Evolutionary conservation across 1,140 invertebrate species (phyloP).

Genomic region (Cotesia vestalis): DNA sequence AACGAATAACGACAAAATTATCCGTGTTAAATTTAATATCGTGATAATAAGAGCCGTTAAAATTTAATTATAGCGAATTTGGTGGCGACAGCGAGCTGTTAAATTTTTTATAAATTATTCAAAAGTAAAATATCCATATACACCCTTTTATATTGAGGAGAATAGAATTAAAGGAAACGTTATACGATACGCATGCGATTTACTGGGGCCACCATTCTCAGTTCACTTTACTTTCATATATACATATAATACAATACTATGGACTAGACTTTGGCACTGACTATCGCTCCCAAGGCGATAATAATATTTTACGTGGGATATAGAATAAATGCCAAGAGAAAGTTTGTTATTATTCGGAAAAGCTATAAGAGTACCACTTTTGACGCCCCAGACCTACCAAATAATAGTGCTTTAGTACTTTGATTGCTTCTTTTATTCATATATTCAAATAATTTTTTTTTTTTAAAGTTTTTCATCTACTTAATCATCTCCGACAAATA

Average conservation of each 20-base stretch:
- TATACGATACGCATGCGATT: not conserved
- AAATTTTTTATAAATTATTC: slow-evolving; percentile 44
- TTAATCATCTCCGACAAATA: no score
- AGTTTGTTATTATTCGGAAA: not conserved
- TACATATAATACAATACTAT: not conserved
- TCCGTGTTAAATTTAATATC: no score
- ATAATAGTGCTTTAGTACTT: no score
- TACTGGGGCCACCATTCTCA: not conserved
- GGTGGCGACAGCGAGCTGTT: slow-evolving; percentile 20
- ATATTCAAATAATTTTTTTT: not conserved
- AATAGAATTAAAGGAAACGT: no score
- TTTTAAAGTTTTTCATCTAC: no score
- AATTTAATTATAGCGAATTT: slow-evolving; percentile 40
- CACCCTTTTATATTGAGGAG: slow-evolving; percentile 10
- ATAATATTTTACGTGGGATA: slow-evolving; percentile 24
- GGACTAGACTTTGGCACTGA: not conserved
- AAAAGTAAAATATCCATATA: slow-evolving; percentile 22
- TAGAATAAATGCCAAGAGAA: not conserved
- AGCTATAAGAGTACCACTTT: not conserved
- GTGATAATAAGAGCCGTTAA: slow-evolving; percentile 29
- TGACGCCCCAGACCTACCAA: not conserved
- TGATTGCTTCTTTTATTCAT: no score
- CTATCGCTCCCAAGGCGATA: slow-evolving; percentile 23
- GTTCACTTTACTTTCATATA: not conserved
- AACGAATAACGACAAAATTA: no score